Evolutionary conservation across 2,888 invertebrate genomes (phyloP).

Genomic region (Dexiosoma caninum): DNA sequence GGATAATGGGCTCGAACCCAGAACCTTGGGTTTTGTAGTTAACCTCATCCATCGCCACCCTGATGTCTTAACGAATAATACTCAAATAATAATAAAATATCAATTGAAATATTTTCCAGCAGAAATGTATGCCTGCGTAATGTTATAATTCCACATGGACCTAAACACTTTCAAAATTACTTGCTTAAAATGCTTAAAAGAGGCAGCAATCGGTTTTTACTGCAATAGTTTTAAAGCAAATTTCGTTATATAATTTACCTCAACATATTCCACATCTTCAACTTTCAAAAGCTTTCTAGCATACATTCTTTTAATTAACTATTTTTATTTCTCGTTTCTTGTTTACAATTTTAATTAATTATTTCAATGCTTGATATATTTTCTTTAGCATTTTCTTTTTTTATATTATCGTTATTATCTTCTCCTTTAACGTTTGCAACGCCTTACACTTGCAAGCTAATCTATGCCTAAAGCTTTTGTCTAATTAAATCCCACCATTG

Average conservation of each 20-base stretch:
- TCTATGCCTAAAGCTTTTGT: conserved; percentile 70
- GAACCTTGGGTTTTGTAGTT: too few relatives aligned
- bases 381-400: conserved; percentile 28
- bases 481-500: conserved; percentile 75
- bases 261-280: neutral
- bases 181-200: neutral
- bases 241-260: neutral
- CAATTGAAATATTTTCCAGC: too few relatives aligned
- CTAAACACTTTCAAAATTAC: too few relatives aligned
- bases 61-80: too few relatives aligned
- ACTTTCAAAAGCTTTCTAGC: neutral
- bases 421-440: conserved; percentile 28
- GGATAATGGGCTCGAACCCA: too few relatives aligned
- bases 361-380: conserved; percentile 24
- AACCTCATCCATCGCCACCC: too few relatives aligned
- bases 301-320: conserved; percentile 19
- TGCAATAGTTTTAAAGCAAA: neutral
- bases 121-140: too few relatives aligned
- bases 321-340: conserved; percentile 16
- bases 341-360: conserved; percentile 48
- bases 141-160: too few relatives aligned
- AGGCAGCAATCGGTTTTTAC: neutral
- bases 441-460: conserved; percentile 55
- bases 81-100: too few relatives aligned
- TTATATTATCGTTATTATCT: conserved; percentile 30